Evolutionary conservation across 30 jellyfish, hydroid and myxozoan genomes (phyloP).

Genomic region (Turritopsis dohrnii): DNA sequence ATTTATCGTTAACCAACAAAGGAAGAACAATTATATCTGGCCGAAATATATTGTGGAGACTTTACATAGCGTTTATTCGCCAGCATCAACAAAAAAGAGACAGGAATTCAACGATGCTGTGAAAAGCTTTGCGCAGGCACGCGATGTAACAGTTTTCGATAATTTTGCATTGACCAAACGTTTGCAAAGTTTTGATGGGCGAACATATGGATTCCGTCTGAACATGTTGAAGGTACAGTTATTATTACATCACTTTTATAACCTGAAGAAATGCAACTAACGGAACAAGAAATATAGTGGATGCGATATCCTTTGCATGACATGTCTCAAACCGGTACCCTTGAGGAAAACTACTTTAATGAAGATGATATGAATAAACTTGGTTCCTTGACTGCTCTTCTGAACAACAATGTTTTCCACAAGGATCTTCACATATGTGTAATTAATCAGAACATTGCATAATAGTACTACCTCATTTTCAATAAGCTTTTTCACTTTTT

Average conservation of each 20-base stretch:
- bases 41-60: conserved; percentile 60
- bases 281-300: too few relatives aligned
- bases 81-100: conserved; percentile 30
- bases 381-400: too few relatives aligned
- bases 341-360: too few relatives aligned
- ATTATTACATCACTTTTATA: conserved; percentile 27
- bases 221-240: conserved; percentile 36
- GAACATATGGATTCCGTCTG: conserved; percentile 39
- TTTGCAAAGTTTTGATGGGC: conserved; percentile 49
- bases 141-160: conserved; percentile 28
- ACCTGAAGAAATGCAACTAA: not conserved
- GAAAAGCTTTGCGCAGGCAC: conserved; percentile 4
- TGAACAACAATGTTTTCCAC: too few relatives aligned
- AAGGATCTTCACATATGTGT: too few relatives aligned
- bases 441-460: too few relatives aligned
- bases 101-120: conserved; percentile 26
- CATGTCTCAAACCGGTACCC: too few relatives aligned
- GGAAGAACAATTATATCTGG: conserved; percentile 22
- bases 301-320: too few relatives aligned
- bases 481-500: too few relatives aligned
- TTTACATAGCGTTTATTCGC: conserved; percentile 44
- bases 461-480: too few relatives aligned
- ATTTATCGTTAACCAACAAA: conserved; percentile 16
- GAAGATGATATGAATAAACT: too few relatives aligned
- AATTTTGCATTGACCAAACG: conserved; percentile 22